Evolutionary conservation across 2,113 vertebrate genomes (phyloP).

Genomic region (Petromus typicus): DNA sequence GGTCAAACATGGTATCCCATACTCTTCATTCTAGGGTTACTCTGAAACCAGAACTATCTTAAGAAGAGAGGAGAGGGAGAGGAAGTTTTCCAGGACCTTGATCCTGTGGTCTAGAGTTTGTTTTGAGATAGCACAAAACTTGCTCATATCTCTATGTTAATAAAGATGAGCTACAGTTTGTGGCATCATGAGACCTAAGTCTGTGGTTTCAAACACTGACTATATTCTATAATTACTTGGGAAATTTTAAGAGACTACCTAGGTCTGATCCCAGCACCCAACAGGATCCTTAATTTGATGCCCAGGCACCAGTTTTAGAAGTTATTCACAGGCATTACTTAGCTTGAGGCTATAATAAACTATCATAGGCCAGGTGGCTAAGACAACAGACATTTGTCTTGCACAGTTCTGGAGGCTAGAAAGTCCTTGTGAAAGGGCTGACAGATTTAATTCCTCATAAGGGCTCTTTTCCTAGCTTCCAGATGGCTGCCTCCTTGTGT

Average conservation of each 20-base stretch:
- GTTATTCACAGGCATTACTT: background rate
- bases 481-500: background rate
- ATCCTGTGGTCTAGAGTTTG: constrained; percentile 16
- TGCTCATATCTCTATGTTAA: constrained; percentile 43
- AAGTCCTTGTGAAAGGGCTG: background rate
- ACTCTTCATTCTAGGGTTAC: constrained; percentile 66
- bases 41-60: constrained; percentile 61
- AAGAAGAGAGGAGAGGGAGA: background rate
- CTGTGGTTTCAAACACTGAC: background rate
- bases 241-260: constrained; percentile 3
- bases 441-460: background rate
- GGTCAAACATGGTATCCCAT: constrained; percentile 41
- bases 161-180: constrained; percentile 60
- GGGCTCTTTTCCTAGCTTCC: background rate
- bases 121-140: constrained; percentile 28
- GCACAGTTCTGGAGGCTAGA: background rate
- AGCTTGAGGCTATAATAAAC: background rate
- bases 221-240: background rate
- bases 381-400: background rate
- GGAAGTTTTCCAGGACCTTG: constrained; percentile 61
- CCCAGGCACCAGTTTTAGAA: constrained; percentile 9
- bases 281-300: background rate
- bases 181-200: constrained; percentile 50
- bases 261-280: background rate
- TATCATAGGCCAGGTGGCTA: background rate